Percentiles rank a stretch among this genome's conserved stretches.
These are phyloP conservation scores for Marmota flaviventris DNA, from an alignment of 2,113 vertebrate species.

Conservation along the genomic window DNA sequence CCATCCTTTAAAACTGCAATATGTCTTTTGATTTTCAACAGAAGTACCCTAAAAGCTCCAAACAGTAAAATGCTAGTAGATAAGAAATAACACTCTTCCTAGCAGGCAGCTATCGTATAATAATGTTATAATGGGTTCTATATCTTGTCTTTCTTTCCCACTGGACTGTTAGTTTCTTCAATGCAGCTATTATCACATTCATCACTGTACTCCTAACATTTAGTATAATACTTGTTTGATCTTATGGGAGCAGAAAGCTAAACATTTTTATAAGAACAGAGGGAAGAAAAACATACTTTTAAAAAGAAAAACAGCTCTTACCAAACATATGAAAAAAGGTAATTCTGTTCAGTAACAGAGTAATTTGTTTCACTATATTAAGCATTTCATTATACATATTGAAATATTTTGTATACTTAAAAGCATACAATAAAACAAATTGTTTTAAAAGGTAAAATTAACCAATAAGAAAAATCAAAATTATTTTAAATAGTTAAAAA, in stretches of 20 bases:
- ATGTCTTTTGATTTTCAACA: conserved; percentile 7
- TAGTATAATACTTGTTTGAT: not conserved
- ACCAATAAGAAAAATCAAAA: not conserved
- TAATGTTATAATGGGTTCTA: not conserved
- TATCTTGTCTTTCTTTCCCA: conserved; percentile 9
- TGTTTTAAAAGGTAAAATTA: conserved; percentile 13
- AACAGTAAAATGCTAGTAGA: conserved; percentile 6
- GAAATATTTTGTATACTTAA: not conserved
- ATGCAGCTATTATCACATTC: not conserved
- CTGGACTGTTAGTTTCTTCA: not conserved
- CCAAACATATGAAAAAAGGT: not conserved
- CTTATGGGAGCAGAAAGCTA: not conserved
- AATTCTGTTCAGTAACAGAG: not conserved
- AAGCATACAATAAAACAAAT: not conserved
- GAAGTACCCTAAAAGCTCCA: not conserved
- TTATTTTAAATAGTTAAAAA: not conserved
- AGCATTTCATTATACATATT: not conserved
- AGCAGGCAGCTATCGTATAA: not conserved
- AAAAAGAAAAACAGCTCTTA: not conserved
- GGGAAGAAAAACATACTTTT: not conserved
- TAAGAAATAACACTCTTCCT: not conserved
- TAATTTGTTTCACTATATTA: not conserved
- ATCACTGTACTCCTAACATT: not conserved
- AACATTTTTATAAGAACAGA: not conserved
- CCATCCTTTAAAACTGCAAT: not conserved